Evolutionary conservation across 2,888 invertebrate genomes (phyloP).

Genomic region (Pegoplata infirma): DNA sequence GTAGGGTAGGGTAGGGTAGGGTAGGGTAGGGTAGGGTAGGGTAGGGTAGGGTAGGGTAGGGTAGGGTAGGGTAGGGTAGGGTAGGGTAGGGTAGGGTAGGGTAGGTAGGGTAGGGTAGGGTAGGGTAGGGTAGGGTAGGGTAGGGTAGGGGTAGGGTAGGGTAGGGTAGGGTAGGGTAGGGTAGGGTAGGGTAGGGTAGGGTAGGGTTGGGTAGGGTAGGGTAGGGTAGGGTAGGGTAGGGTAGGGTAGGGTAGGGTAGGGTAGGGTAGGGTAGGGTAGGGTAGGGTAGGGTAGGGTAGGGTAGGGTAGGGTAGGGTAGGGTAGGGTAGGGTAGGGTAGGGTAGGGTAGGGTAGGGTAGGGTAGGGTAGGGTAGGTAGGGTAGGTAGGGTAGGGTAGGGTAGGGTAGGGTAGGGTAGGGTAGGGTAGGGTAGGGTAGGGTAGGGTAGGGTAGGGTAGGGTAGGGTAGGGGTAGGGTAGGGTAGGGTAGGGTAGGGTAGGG

Average conservation of each 20-base stretch:
- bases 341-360: background rate
- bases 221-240: conserved; percentile 21
- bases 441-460: background rate
- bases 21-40: conserved; percentile 7
- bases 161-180: conserved; percentile 23
- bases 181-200: conserved; percentile 19
- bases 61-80: conserved; percentile 6
- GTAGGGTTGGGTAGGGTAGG: conserved; percentile 18
- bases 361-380: background rate
- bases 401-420: background rate
- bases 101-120: conserved; percentile 6
- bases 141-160: conserved; percentile 22
- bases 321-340: conserved; percentile 12
- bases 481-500: background rate
- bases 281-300: conserved; percentile 20
- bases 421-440: background rate
- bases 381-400: background rate
- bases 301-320: conserved; percentile 21
- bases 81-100: conserved; percentile 2
- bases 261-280: conserved; percentile 15
- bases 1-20: conserved; percentile 2
- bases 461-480: conserved; percentile 17
- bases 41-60: background rate
- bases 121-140: conserved; percentile 17
- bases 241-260: conserved; percentile 3